Evolutionary conservation across 2,797 vertebrate species (phyloP), one percentile per base, ranked within the genome.

Genomic region (Fratercula arctica): DNA sequence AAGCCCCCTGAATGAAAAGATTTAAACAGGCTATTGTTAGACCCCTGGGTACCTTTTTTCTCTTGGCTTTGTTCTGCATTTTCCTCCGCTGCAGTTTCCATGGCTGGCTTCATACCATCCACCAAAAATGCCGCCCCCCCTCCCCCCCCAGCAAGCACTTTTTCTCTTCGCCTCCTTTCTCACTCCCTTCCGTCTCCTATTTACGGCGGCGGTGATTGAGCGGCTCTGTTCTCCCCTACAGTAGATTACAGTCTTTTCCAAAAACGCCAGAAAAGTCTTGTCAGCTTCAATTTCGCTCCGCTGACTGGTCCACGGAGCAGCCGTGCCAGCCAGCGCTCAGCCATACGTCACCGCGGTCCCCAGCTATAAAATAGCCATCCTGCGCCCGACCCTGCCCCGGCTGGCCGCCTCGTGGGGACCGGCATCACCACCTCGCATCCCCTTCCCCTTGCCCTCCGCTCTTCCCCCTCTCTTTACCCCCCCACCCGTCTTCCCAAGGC

Each of bases 81-180:
- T 98, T 99, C 99, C 96, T 99, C 99, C 93, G 98, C 98, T 98
- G 98, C 98, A 98, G 98, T 99, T 99, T 99, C 99, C 99, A 99
- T 99, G 98, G 98, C 98, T 98, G 98, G 98, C 98, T 99, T 98
- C 98, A 98, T 98, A 98, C 98, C 98, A 98, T 99, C 98, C 98
- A 98, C 98, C 98, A 99, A 98, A 99, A 99, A 99, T 99, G 98
- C 98, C 97, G 97, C 98, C 96, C 97, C 98, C 97, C 97, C 89
- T 16, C 96, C 90, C 96, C 97, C 96, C 97, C 97, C 94, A 83
- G 97, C 97, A 98, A 98, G 98, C 97, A 98, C 98, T 98, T 95
- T 97, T 97, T 98, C 98, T 98, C 97, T 98, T 97, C 97, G 97
- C 98, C 96, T 97, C 76, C 96, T 97, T 97, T 97, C 93, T 93